Percentiles rank a stretch among this genome's conserved stretches.
These are phyloP conservation scores for Glossosoma conforme DNA, from an alignment of 1,140 invertebrate genomes.

Conservation along the genomic window DNA sequence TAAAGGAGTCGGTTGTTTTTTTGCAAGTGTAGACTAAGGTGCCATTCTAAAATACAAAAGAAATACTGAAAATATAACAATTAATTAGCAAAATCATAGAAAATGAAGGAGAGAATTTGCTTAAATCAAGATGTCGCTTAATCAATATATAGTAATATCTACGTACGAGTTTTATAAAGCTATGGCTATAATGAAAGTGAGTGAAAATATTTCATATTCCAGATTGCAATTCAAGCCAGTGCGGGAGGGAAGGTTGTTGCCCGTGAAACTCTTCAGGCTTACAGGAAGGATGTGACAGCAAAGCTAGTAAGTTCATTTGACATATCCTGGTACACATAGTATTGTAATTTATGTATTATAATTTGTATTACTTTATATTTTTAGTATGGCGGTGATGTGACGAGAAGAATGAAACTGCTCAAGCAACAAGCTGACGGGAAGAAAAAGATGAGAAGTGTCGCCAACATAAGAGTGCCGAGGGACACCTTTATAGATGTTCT, in stretches of 20 bases:
- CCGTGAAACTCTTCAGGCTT: conserved; percentile 82
- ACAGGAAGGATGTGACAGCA: conserved; percentile 87
- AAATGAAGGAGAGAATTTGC: too few species aligned
- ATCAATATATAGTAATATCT: too few species aligned
- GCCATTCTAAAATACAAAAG: too few species aligned
- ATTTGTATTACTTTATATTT: conserved; percentile 40
- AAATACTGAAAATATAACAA: too few species aligned
- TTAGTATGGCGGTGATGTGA: conserved; percentile 90
- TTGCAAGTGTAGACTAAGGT: too few species aligned
- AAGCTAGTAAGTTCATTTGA: conserved; percentile 69
- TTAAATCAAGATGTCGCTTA: too few species aligned
- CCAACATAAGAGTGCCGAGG: conserved; percentile 84
- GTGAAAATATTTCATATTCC: too few species aligned
- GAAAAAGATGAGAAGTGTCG: conserved; percentile 84
- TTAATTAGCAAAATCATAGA: too few species aligned
- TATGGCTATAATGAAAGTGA: too few species aligned
- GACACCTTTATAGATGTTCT: conserved; percentile 93
- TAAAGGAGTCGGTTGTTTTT: too few species aligned
- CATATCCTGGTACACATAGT: conserved; percentile 5
- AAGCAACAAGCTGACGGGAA: conserved; percentile 89
- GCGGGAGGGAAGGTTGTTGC: conserved; percentile 79
- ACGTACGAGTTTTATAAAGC: too few species aligned
- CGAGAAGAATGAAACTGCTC: conserved; percentile 84
- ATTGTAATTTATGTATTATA: conserved; percentile 21
- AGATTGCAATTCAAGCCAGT: conserved; percentile 83